phyloP scores from a whole-genome alignment of 64 coral and sea anemone species.

The Astreopora myriophthalma region DNA sequence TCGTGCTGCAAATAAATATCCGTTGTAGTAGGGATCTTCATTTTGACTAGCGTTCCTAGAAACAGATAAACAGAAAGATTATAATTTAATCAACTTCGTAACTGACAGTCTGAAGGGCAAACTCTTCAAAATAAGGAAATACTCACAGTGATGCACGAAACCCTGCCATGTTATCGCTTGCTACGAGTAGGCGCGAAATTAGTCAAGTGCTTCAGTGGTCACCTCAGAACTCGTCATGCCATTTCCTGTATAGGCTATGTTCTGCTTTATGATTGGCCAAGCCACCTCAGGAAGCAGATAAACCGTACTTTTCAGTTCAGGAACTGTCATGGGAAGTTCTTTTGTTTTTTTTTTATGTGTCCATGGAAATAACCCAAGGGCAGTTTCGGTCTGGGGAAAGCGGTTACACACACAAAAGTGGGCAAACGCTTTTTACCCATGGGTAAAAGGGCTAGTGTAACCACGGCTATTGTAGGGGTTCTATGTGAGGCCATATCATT shows the following conservation, averaged over 20 bases:
- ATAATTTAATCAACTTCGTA: constrained; percentile 39
- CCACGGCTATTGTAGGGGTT: constrained; percentile 30
- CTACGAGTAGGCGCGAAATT: constrained; percentile 23
- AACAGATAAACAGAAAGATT: constrained; percentile 38
- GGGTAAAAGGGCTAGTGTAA: constrained; percentile 39
- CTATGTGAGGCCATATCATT: too few relatives aligned
- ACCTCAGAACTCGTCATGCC: constrained; percentile 24
- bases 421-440: constrained; percentile 40
- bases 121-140: constrained; percentile 12
- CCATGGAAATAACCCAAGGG: constrained; percentile 59
- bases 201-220: constrained; percentile 10
- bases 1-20: constrained; percentile 26
- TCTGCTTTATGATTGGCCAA: constrained; percentile 67
- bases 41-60: constrained; percentile 29
- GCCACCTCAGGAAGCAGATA: constrained; percentile 57
- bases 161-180: constrained; percentile 29
- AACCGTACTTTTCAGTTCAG: constrained; percentile 55
- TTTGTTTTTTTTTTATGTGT: constrained; percentile 2
- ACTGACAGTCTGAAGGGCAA: constrained; percentile 23
- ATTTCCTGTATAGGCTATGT: constrained; percentile 49
- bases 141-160: constrained; percentile 22
- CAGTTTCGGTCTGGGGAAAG: neutral
- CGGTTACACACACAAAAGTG: constrained; percentile 18
- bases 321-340: constrained; percentile 35
- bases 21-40: constrained; percentile 4